Conservation (phyloP, 2,113 vertebrate genomes). For the Gasterosteus aculeatus region DNA sequence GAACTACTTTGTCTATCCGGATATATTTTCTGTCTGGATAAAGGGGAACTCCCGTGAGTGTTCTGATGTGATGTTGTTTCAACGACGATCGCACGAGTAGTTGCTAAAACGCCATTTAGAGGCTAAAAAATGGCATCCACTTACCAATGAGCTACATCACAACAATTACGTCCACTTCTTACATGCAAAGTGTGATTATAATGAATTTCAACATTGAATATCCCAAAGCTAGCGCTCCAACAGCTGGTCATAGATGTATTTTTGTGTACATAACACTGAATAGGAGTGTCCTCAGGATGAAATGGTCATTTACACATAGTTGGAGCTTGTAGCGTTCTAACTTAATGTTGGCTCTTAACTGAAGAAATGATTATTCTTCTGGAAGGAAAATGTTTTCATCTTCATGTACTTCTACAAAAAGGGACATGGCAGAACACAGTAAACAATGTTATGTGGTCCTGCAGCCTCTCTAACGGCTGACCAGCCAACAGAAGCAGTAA, state of each 20-base stretch:
- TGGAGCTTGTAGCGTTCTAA: neutral
- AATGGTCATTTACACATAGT: neutral
- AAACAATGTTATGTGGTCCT: conserved; percentile 66
- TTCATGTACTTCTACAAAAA: conserved; percentile 28
- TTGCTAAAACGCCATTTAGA: neutral
- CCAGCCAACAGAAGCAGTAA: conserved; percentile 97
- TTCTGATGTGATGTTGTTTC: too few species aligned
- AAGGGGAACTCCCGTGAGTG: too few species aligned
- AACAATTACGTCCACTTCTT: neutral
- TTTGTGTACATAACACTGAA: neutral
- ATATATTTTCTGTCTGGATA: too few species aligned
- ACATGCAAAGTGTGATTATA: neutral
- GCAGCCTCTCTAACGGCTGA: conserved; percentile 95
- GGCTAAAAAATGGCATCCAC: neutral
- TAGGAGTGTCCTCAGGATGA: neutral
- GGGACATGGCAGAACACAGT: conserved; percentile 53
- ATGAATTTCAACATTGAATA: neutral
- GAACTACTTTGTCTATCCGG: too few species aligned
- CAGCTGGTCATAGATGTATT: neutral
- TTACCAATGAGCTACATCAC: neutral
- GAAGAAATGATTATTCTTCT: neutral
- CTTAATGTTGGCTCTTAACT: neutral
- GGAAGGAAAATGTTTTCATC: neutral
- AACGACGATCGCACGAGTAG: too few species aligned
- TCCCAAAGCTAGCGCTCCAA: neutral